Base-by-base conservation (phyloP, 2,797 vertebrate genomes). In the Dermochelys coriacea region DNA sequence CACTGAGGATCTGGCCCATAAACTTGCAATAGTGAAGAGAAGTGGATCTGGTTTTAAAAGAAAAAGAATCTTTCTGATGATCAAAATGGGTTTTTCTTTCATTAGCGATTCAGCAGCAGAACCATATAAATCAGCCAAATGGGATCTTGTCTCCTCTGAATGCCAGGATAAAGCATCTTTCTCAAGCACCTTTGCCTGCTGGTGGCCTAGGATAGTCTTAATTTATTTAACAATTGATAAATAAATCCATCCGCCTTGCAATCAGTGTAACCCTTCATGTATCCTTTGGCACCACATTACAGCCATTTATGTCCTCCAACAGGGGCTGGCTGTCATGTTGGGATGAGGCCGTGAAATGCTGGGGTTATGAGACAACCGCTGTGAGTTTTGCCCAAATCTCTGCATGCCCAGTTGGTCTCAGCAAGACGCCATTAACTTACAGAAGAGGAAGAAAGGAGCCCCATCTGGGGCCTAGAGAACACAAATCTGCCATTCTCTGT, bases 181-280 rank as follows among this genome's bases (percentile, higher is more conserved):
- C 52, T 85, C 59, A 0, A 1, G 78, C 52, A 93, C 68, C 31
- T 64, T 86, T 68, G 85, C 80, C 87, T 93, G 98, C 98, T 97
- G 98, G 98, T 98, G 98, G 98, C 98, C 98, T 98, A 98, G 98
- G 98, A 98, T 99, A 98, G 96, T 96, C 96, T 97, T 98, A 97
- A 98, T 99, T 98, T 99, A 99, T 98, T 98, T 98, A 99, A 99
- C 98, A 98, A 98, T 97, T 97, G 98, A 97, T 98, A 98, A 99
- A 98, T 98, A 98, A 99, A 99, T 97, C 98, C 96, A 85, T 97
- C 96, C 45, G 94, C 98, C 47, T 71, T 91, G 87, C 97, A 97
- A 98, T 97, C 97, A 97, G 85, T 93, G 88, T 71, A 97, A 82
- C 90, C 86, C 89, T 97, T 95, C 92, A 51, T 86, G 74, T 95